Conservation (phyloP, 2,797 vertebrate species). For the Sphenodon punctatus region DNA sequence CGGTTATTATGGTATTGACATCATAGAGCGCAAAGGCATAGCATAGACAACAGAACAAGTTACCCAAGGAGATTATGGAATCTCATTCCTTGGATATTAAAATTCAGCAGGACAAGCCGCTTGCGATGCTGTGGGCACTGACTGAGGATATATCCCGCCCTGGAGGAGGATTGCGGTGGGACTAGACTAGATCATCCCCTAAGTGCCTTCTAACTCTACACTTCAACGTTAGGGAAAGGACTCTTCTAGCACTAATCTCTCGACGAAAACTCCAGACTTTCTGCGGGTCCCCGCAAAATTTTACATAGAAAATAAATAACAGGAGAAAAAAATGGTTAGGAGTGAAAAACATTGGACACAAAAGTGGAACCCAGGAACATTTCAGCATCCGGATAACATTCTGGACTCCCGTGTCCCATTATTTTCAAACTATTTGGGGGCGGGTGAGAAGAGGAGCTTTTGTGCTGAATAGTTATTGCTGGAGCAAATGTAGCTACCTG, state of each 20-base stretch:
- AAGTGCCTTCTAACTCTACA: no score
- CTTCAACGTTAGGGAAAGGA: no score
- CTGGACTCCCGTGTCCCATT: neutral
- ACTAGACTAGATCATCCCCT: no score
- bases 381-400: conserved; percentile 8
- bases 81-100: no score
- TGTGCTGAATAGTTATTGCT: conserved; percentile 27
- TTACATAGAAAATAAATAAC: neutral
- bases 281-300: neutral
- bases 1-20: neutral
- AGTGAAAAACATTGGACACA: neutral
- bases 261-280: neutral
- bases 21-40: neutral
- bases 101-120: no score
- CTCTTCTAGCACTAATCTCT: neutral
- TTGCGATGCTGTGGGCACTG: no score
- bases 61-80: no score
- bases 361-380: neutral
- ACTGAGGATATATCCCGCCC: no score
- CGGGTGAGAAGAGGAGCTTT: neutral
- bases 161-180: no score
- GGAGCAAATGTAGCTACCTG: conserved; percentile 57
- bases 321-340: neutral
- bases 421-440: neutral
- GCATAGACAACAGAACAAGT: no score